Percentiles rank a stretch among this genome's conserved stretches.
Conservation (phyloP, 2,888 invertebrate genomes). For the Sminthurides aquaticus region DNA sequence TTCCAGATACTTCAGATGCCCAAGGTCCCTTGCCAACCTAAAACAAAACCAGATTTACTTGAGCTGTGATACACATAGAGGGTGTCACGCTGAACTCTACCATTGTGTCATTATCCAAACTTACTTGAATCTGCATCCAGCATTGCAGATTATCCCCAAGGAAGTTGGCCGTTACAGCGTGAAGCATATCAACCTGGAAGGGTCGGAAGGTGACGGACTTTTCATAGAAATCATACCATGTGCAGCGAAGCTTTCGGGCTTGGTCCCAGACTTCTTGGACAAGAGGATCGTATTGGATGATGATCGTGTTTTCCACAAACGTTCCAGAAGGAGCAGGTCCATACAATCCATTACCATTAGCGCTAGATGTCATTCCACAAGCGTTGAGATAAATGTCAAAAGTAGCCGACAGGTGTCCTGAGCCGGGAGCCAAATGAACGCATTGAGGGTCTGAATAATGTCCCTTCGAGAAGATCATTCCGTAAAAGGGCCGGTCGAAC, state of each 20-base stretch:
- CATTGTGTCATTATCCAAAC: background rate
- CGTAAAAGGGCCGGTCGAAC: constrained; percentile 89
- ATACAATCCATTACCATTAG: constrained; percentile 69
- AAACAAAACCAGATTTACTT: background rate
- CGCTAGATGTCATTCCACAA: constrained; percentile 90
- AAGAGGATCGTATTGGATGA: constrained; percentile 90
- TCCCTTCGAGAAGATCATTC: constrained; percentile 90
- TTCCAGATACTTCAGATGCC: constrained; percentile 94
- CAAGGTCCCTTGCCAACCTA: constrained; percentile 85
- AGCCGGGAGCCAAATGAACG: constrained; percentile 82
- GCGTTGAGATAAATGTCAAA: constrained; percentile 89
- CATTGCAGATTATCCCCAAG: constrained; percentile 90
- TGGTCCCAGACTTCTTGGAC: constrained; percentile 95
- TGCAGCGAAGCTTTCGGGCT: constrained; percentile 81
- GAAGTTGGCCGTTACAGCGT: constrained; percentile 91
- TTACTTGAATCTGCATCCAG: constrained; percentile 88
- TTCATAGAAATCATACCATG: constrained; percentile 94
- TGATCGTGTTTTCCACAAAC: constrained; percentile 89
- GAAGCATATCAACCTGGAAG: constrained; percentile 90
- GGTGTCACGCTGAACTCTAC: background rate
- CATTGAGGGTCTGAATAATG: constrained; percentile 83
- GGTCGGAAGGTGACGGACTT: constrained; percentile 90
- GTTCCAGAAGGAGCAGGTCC: constrained; percentile 85
- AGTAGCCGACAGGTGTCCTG: constrained; percentile 81
- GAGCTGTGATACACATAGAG: no score